Percentiles rank a stretch among this genome's conserved stretches.
Conservation (phyloP, 2,888 invertebrate genomes). For the Elaeidobius kamerunicus region DNA sequence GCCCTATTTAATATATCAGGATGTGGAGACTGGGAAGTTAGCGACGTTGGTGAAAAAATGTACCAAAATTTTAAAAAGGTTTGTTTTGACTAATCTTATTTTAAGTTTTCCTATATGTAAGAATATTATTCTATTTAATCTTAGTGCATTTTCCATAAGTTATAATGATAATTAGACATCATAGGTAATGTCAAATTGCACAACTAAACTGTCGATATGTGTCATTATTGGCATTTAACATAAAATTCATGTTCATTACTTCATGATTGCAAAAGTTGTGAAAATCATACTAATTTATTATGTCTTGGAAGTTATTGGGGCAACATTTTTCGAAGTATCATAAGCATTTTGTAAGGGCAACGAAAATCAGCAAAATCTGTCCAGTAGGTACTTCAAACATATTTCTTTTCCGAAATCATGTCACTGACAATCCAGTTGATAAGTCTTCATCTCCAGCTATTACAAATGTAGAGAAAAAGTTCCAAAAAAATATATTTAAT, state of each 20-base stretch:
- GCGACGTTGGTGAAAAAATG: slow-evolving; percentile 13
- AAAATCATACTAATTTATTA: slow-evolving; percentile 1
- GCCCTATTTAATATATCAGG: slow-evolving; percentile 15
- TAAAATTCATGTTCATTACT: slow-evolving; percentile 17
- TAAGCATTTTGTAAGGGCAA: slow-evolving; percentile 1
- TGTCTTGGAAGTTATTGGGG: slow-evolving; percentile 11
- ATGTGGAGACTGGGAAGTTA: slow-evolving; percentile 18
- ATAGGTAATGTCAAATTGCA: slow-evolving; percentile 3
- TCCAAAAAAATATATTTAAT: slow-evolving; percentile 23
- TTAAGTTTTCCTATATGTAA: neutral
- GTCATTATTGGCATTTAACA: slow-evolving; percentile 12
- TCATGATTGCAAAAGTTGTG: neutral
- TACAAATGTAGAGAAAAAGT: slow-evolving; percentile 24
- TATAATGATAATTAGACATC: slow-evolving; percentile 1
- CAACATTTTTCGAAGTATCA: slow-evolving; percentile 1
- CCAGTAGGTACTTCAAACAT: neutral
- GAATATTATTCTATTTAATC: neutral
- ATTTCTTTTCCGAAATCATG: neutral
- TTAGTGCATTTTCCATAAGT: neutral
- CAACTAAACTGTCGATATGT: slow-evolving; percentile 12
- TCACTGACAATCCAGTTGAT: slow-evolving; percentile 1
- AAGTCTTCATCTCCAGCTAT: slow-evolving; percentile 1
- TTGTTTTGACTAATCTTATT: neutral
- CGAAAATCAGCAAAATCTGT: slow-evolving; percentile 1
- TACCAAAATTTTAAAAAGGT: slow-evolving; percentile 23